Evolutionary conservation across 2,888 invertebrate genomes (phyloP), one percentile per base, ranked within the genome.

Genomic region (Troides helena): DNA sequence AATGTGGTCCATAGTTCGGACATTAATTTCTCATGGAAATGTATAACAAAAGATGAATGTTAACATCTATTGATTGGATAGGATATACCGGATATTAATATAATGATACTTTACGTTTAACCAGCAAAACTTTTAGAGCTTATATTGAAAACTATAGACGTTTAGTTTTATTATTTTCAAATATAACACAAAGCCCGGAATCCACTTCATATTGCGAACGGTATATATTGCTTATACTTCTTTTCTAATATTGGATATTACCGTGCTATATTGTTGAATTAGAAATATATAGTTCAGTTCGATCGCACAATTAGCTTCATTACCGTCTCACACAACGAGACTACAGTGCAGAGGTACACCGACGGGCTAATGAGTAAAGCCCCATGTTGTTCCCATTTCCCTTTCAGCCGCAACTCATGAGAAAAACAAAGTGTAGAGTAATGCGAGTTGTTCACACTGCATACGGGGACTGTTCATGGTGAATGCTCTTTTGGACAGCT

Each of bases 381-480:
- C 62, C 46, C 62, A 50, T 43, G 46, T 50, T 50, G 62, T 50
- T 25, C 46, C 50, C 62, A 62, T 65, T 59, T 65, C 25, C 25
- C 36, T 43, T 25, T 23, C 25, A 46, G 18, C n/a, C 8, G 46
- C 23, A 59, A 25, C 46, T 59, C 50, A n/a, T 10, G 30, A 25
- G 65, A 43, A 50, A 50, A 60, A 50, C 30, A 23, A 60, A 50
- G 58, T 43, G n/a, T 14, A 46, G 58, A 23, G 58, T 59, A 57
- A 57, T 65, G 58, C 25, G 30, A 4, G 50, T 18, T 46, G 46
- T 23, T 14, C 25, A 25, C 46, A 30, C 46, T 6, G 39, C 23
- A 1, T 30, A 18, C 46, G 21, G n/a, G 12, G 14, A 2, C 21
- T 6, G 3, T 66, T 53, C 17, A 30, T 46, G 25, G n/a, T 23